These are phyloP conservation scores for Drosophila anceps DNA, from an alignment of 2,888 invertebrate genomes.

Conservation along the genomic window DNA sequence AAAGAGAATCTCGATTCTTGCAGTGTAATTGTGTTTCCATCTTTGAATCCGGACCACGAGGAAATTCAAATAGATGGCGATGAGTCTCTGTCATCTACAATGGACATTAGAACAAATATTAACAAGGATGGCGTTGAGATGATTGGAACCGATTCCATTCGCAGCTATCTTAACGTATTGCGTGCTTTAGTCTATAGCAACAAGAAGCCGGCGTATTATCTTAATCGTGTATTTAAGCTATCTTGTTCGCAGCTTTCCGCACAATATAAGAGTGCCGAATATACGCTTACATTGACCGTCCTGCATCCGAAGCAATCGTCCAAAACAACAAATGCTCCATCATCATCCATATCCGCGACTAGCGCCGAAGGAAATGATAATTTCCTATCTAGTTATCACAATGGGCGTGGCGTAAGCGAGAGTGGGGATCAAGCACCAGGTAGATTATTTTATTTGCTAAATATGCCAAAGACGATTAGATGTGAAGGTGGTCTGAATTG, in stretches of 20 bases:
- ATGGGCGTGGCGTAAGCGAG: slow-evolving; percentile 22
- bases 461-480: too few species aligned
- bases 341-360: slow-evolving; percentile 85
- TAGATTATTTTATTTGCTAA: slow-evolving; percentile 6
- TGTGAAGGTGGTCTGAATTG: neutral
- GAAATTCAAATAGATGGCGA: slow-evolving; percentile 86
- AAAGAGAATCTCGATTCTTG: slow-evolving; percentile 91
- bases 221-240: slow-evolving; percentile 97
- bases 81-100: slow-evolving; percentile 83
- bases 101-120: slow-evolving; percentile 89
- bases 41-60: slow-evolving; percentile 98
- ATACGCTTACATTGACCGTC: slow-evolving; percentile 96
- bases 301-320: slow-evolving; percentile 91
- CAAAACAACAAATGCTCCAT: slow-evolving; percentile 85
- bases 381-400: slow-evolving; percentile 35
- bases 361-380: slow-evolving; percentile 34
- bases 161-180: slow-evolving; percentile 84
- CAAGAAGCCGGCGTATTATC: slow-evolving; percentile 97
- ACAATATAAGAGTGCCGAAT: slow-evolving; percentile 97
- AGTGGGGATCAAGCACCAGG: slow-evolving; percentile 44
- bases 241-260: slow-evolving; percentile 97
- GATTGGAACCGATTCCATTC: slow-evolving; percentile 84
- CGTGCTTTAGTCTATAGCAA: slow-evolving; percentile 93
- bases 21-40: slow-evolving; percentile 96
- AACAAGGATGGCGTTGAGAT: slow-evolving; percentile 93